Evolutionary conservation across 2,797 vertebrate species (phyloP), one percentile per base, ranked within the genome.

Genomic region (Coracias cyanogaster): DNA sequence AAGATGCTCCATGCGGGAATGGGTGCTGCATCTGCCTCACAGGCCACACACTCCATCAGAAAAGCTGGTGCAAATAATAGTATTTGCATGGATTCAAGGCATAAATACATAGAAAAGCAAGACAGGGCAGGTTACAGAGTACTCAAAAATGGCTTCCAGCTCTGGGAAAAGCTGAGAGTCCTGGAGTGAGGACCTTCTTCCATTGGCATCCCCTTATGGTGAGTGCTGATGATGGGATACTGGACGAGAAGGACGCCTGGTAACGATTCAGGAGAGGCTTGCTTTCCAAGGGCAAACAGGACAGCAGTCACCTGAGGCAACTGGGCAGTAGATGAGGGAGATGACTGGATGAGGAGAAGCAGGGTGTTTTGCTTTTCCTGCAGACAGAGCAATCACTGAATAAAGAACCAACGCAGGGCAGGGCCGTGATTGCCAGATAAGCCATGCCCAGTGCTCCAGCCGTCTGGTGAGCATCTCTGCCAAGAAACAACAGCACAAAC

Each of bases 351-450:
- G 28, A 89, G 37, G 11, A 60, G 13, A 86, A 71, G 52, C 0
- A 0, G 11, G 37, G 8, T 5, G 1, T 29, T 86, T 37, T 71
- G 21, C 25, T 89, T 54, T 87, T 48, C 20, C 14, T 90, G 20
- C 16, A 48, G 39, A 74, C 49, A 28, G 18, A n/a, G 24, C n/a
- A 55, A 28, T 41, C 46, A 22, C 45, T 78, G 45, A 80, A 43
- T 45, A 35, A 79, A 76, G 82, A 61, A 37, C 3, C 1, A 0
- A 4, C 1, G 3, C 1, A 0, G 10, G 26, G n/a, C 43, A 70
- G 37, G 29, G 39, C 33, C 16, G 21, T 39, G 10, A 26, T 8
- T 70, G 24, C 43, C 29, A 61, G 8, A 21, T 55, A 86, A 77
- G 10, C 37, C 52, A 5, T 64, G 57, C 39, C 26, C 20, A 26